Conservation (phyloP, 1,140 invertebrate species). For the Drosophila arizonae region DNA sequence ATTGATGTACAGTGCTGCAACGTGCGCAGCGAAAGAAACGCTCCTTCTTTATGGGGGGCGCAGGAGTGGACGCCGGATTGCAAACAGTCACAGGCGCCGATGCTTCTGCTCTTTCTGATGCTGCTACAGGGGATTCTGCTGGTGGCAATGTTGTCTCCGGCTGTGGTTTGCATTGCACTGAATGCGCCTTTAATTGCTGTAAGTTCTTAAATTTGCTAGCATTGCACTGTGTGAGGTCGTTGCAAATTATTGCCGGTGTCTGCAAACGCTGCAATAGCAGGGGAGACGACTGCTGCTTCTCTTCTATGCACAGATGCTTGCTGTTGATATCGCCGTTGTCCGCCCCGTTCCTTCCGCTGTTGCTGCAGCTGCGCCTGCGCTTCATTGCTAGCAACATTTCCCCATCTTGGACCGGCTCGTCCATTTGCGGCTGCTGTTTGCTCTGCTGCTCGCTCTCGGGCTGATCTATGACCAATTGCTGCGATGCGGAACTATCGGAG, state of each 20-base stretch:
- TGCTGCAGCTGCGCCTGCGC: constrained; percentile 46
- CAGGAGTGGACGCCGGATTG: background rate
- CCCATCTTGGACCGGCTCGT: constrained; percentile 34
- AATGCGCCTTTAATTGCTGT: constrained; percentile 51
- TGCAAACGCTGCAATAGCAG: constrained; percentile 70
- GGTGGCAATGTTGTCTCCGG: background rate
- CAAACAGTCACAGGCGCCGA: background rate
- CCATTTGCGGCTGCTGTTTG: constrained; percentile 18
- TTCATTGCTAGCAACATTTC: constrained; percentile 44
- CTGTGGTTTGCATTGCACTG: constrained; percentile 25
- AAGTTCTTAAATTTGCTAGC: constrained; percentile 83
- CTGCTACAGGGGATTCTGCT: background rate
- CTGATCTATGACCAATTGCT: constrained; percentile 72
- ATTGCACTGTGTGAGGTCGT: constrained; percentile 45
- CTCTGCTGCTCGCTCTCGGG: constrained; percentile 58
- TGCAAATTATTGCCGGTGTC: constrained; percentile 28
- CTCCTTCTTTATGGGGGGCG: constrained; percentile 39
- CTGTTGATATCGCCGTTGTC: background rate
- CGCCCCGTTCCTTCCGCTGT: constrained; percentile 4
- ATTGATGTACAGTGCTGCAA: constrained; percentile 91
- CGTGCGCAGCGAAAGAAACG: constrained; percentile 89
- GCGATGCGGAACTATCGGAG: constrained; percentile 64
- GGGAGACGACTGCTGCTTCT: constrained; percentile 30
- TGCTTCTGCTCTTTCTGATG: background rate
- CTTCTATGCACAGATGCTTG: constrained; percentile 1